Percentiles rank a stretch among this genome's conserved stretches.
Conservation (phyloP, 37 sponge, comb jelly and placozoan genomes). For the Agelas oroides region DNA sequence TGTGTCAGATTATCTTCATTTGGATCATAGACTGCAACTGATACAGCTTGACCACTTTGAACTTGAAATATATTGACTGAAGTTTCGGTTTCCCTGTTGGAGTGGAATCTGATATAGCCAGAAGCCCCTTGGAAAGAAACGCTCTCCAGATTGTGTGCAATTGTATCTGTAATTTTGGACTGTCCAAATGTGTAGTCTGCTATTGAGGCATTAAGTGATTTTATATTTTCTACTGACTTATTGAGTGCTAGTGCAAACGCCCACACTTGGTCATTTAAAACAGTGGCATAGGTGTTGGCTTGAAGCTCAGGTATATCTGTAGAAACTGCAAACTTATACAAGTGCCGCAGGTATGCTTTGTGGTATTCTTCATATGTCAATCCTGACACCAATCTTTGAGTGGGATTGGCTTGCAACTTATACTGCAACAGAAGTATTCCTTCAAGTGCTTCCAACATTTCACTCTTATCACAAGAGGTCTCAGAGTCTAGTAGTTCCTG, state of each 20-base stretch:
- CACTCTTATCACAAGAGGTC: constrained; percentile 3
- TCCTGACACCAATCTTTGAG: constrained; percentile 3
- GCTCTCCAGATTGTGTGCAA: constrained; percentile 2
- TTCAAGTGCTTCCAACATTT: constrained; percentile 28
- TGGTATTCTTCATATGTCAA: constrained; percentile 24
- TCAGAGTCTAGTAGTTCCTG: background rate
- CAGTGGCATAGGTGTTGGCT: constrained; percentile 21
- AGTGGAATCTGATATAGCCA: background rate
- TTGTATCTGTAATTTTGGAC: background rate
- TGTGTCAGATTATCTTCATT: background rate
- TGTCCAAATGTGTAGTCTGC: background rate
- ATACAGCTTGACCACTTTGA: background rate
- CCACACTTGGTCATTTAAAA: constrained; percentile 57
- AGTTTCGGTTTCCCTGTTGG: background rate
- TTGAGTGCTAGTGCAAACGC: constrained; percentile 56
- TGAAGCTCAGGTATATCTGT: background rate
- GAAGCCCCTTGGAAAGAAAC: constrained; percentile 27
- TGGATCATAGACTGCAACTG: constrained; percentile 15
- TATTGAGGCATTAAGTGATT: background rate
- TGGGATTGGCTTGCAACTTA: background rate
- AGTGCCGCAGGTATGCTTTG: constrained; percentile 23
- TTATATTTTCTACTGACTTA: constrained; percentile 10
- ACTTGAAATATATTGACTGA: constrained; percentile 26
- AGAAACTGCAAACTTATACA: background rate
- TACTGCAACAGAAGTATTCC: constrained; percentile 20